Conservation (phyloP, 2,888 invertebrate species). For the Drosophila borealis region DNA sequence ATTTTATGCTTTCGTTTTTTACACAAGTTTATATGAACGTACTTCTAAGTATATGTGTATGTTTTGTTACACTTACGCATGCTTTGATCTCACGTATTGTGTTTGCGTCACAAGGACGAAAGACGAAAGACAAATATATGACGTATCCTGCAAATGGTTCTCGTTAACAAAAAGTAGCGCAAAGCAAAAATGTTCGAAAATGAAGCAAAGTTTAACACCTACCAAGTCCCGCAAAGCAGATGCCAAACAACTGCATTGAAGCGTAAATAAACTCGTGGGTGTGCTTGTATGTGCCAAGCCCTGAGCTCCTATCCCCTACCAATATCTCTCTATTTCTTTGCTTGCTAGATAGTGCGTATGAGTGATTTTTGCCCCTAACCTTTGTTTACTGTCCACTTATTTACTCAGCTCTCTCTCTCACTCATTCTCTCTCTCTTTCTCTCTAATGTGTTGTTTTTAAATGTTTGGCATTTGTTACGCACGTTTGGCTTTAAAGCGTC, state of each 20-base stretch:
- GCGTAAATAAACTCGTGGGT: conserved; percentile 42
- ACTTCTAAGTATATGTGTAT: conserved; percentile 13
- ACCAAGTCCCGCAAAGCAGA: conserved; percentile 19
- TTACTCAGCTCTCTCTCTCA: conserved; percentile 13
- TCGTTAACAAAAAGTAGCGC: conserved; percentile 45
- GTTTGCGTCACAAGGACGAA: conserved; percentile 15
- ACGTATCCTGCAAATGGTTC: conserved; percentile 47
- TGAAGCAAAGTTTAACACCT: conserved; percentile 35
- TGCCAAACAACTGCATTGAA: conserved; percentile 49
- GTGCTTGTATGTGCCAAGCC: background rate
- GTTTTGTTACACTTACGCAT: conserved; percentile 41
- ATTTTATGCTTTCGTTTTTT: conserved; percentile 19
- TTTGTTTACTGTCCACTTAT: conserved; percentile 45
- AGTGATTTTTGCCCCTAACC: conserved; percentile 47
- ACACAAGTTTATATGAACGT: background rate
- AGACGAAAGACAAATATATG: conserved; percentile 13
- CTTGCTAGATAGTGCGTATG: conserved; percentile 45
- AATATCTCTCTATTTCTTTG: conserved; percentile 3
- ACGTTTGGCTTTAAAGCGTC: conserved; percentile 41
- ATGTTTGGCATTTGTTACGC: conserved; percentile 51
- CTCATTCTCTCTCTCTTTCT: background rate
- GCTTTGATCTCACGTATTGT: conserved; percentile 56
- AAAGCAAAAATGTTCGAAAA: conserved; percentile 30
- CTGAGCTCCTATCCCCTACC: background rate
- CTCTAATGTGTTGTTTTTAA: conserved; percentile 39